Percentiles rank a stretch among this genome's conserved stretches.
phyloP scores from a whole-genome alignment of 2,888 invertebrate species.

The Drosophila gaucha region DNA sequence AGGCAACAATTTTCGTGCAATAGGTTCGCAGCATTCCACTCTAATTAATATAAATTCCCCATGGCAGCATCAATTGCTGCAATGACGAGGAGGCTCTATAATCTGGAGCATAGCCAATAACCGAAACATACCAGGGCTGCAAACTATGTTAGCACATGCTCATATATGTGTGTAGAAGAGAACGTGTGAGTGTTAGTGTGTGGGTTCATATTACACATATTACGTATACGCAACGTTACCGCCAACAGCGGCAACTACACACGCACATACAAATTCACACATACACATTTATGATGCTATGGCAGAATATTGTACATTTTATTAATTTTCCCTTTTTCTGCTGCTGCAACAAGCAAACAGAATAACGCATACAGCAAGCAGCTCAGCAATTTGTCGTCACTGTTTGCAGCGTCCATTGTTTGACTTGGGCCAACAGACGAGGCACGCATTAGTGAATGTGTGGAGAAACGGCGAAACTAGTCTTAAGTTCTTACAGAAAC shows the following conservation, averaged over 20 bases:
- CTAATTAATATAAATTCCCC: constrained; percentile 69
- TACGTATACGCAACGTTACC: constrained; percentile 65
- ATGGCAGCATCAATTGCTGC: constrained; percentile 36
- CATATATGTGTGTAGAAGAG: not conserved
- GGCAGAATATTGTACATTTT: constrained; percentile 69
- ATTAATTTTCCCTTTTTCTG: constrained; percentile 57
- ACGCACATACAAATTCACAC: constrained; percentile 1
- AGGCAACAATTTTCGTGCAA: constrained; percentile 13
- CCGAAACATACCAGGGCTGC: constrained; percentile 19
- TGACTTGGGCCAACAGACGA: not conserved
- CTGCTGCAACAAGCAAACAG: constrained; percentile 11
- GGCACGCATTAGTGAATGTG: constrained; percentile 7
- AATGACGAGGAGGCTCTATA: not conserved
- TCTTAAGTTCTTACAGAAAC: constrained; percentile 10
- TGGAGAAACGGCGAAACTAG: constrained; percentile 1
- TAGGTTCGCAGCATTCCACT: constrained; percentile 40
- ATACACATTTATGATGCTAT: constrained; percentile 16
- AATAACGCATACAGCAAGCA: constrained; percentile 28
- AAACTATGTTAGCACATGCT: constrained; percentile 13
- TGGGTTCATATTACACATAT: constrained; percentile 31
- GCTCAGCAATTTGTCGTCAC: constrained; percentile 67
- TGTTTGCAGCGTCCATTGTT: constrained; percentile 24
- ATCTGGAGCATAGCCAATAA: constrained; percentile 21
- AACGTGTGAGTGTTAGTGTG: constrained; percentile 1
- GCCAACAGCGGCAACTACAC: constrained; percentile 10